Conservation (phyloP, 2,113 vertebrate species). For the Maccullochella peelii region DNA sequence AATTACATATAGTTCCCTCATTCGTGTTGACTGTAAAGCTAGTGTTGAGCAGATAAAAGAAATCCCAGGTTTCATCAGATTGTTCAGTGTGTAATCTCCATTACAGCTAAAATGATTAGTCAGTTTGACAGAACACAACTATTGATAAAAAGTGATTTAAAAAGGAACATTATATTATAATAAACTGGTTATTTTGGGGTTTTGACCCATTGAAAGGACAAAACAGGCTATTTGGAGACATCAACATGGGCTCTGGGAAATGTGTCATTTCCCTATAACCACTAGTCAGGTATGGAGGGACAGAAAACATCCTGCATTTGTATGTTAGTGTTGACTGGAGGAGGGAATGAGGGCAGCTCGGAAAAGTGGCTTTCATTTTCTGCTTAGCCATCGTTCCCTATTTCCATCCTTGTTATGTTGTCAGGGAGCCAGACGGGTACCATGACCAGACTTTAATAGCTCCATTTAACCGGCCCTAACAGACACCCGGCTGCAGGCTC, state of each 20-base stretch:
- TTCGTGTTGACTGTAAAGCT: background rate
- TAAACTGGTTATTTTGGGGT: background rate
- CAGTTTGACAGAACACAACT: too few relatives aligned
- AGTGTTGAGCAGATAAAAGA: background rate
- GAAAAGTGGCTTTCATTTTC: conserved; percentile 29
- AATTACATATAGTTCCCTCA: too few relatives aligned
- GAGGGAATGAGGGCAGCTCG: conserved; percentile 1
- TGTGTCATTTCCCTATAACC: background rate
- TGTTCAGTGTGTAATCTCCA: too few relatives aligned
- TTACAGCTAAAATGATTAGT: too few relatives aligned
- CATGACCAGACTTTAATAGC: conserved; percentile 10
- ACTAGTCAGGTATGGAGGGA: too few relatives aligned
- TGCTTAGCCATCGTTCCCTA: conserved; percentile 64
- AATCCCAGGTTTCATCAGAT: background rate
- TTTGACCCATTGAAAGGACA: background rate
- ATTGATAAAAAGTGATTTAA: too few relatives aligned
- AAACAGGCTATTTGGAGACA: background rate
- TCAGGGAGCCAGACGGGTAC: conserved; percentile 22
- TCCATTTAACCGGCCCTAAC: background rate
- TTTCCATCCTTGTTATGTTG: conserved; percentile 63
- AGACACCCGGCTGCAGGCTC: background rate
- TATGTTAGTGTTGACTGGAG: background rate
- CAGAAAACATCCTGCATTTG: background rate
- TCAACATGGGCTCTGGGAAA: too few relatives aligned
- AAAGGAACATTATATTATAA: too few relatives aligned